Percentiles rank a stretch among this genome's conserved stretches.
These are phyloP conservation scores for Heliangelus exortis DNA, from an alignment of 2,797 vertebrate genomes.

Conservation along the genomic window DNA sequence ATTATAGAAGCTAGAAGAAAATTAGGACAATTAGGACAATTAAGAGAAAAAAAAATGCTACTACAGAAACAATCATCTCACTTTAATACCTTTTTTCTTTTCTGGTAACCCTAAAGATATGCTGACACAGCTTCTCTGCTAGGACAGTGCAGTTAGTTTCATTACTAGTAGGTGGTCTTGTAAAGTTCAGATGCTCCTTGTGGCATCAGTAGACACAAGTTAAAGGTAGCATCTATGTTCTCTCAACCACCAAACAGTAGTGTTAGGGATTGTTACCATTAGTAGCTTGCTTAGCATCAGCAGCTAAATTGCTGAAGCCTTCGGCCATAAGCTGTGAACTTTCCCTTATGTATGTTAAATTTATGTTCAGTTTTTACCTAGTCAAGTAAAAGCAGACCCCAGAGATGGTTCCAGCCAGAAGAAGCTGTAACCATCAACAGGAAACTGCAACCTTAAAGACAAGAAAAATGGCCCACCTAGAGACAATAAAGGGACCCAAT, in stretches of 20 bases:
- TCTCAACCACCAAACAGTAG: neutral
- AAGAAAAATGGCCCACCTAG: too few species aligned
- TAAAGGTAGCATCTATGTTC: neutral
- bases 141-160: neutral
- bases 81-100: neutral
- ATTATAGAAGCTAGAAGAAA: constrained; percentile 85
- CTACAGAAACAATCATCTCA: neutral
- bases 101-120: neutral
- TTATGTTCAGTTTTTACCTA: too few species aligned
- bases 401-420: too few species aligned
- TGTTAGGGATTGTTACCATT: too few species aligned
- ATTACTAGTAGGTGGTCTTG: neutral
- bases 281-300: too few species aligned
- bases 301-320: too few species aligned
- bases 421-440: too few species aligned
- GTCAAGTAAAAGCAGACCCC: too few species aligned
- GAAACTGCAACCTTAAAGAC: too few species aligned
- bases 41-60: neutral
- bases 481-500: too few species aligned
- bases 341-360: too few species aligned
- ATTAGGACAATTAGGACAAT: constrained; percentile 10
- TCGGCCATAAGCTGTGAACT: too few species aligned
- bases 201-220: neutral
- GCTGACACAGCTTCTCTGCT: neutral
- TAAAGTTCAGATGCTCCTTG: neutral